Base-by-base conservation (phyloP, 1,140 invertebrate species). In the Musca domestica region DNA sequence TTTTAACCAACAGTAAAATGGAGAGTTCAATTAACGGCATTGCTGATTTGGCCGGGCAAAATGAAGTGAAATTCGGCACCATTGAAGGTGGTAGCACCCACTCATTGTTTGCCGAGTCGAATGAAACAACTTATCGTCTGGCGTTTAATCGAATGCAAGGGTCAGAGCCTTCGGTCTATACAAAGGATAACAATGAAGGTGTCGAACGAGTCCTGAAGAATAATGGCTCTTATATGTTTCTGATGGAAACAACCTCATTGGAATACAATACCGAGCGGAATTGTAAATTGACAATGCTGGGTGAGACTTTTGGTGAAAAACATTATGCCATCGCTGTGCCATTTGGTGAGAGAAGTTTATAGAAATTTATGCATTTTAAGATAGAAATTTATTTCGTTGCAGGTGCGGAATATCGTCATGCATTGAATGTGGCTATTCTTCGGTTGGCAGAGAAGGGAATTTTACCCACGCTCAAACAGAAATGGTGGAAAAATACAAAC, bases 201-300 rank as follows among this genome's bases (percentile, higher is more conserved):
- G 90, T 95, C 0, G 88, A 95, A 1, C 84, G 92, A 5, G 95
- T 97, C 0, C 68, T 85, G 3, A 88, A 87, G 70, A 87, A 86
- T 3, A 87, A 88, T 70, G 92, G 92, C 6, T 90, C 92, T 74
- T 98, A 96, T 77, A 96, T 96, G 46, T 98, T 95, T 77, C 86
- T 98, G 0, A 96, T 97, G 93, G 95, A 98, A 81, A 96, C 94
- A 0, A 94, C 93, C 0, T 94, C 94, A 82, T 83, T 98, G 48
- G 95, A 98, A 80, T 96, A 94, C 74, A 88, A 88, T 68, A 89
- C 92, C 1, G 92, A 96, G 76, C 86, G 93, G 72, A 89, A 96
- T 75, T 98, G 96, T 81, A 93, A 95, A 78, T 85, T 98, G 17
- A 96, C 94, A 19, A 93, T 96, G 82, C 92, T 98, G 46, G 95